These are phyloP conservation scores for Trissolcus brochymenae DNA, from an alignment of 2,888 invertebrate genomes.

Conservation along the genomic window DNA sequence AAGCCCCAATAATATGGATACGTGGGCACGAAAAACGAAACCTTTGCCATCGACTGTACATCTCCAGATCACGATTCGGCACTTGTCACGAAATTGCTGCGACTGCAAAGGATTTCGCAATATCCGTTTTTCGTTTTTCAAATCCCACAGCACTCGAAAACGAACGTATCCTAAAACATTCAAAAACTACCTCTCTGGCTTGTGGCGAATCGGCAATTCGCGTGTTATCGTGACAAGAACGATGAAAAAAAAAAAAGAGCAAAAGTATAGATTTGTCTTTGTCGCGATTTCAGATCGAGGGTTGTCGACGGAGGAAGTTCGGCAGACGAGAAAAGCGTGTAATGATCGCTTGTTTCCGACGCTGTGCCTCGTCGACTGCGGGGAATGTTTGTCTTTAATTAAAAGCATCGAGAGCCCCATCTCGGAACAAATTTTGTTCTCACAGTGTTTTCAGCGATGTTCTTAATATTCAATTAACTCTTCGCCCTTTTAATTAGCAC, in stretches of 20 bases:
- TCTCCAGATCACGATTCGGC: conserved; percentile 52
- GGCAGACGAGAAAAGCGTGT: conserved; percentile 38
- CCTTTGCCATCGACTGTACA: conserved; percentile 38
- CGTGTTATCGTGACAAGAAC: conserved; percentile 36
- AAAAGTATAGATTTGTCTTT: conserved; percentile 33
- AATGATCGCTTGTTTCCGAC: conserved; percentile 49
- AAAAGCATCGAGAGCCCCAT: conserved; percentile 32
- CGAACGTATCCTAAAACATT: conserved; percentile 52
- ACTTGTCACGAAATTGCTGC: conserved; percentile 56
- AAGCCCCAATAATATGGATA: conserved; percentile 32
- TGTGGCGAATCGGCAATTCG: conserved; percentile 47
- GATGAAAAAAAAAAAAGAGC: conserved; percentile 10
- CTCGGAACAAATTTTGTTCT: conserved; percentile 33
- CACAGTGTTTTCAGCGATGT: conserved; percentile 26
- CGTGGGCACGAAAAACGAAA: conserved; percentile 31
- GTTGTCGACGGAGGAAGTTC: conserved; percentile 36
- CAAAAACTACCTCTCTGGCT: conserved; percentile 32
- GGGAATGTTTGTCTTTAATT: conserved; percentile 55
- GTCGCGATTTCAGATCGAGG: conserved; percentile 49
- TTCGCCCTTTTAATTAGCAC: conserved; percentile 48
- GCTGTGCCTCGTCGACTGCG: conserved; percentile 29
- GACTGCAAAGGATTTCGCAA: conserved; percentile 57
- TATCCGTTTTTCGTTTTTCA: conserved; percentile 44
- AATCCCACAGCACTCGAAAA: conserved; percentile 45
- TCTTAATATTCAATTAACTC: conserved; percentile 57